Evolutionary conservation across 2,797 vertebrate species (phyloP).

Genomic region (Tokudaia muenninki): DNA sequence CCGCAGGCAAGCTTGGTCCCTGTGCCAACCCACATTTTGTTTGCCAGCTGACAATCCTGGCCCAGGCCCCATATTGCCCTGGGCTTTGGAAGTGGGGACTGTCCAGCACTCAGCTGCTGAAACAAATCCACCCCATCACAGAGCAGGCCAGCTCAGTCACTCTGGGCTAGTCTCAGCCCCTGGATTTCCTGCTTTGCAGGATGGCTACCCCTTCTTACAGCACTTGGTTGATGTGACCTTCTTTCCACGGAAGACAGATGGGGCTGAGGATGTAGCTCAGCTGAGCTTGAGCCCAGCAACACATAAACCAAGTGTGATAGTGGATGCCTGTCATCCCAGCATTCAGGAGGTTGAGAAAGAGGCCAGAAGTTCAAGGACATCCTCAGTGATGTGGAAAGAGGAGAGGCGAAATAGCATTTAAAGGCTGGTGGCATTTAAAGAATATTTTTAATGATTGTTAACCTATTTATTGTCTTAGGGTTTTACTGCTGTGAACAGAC

Average conservation of each 20-base stretch:
- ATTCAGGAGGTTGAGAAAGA: neutral
- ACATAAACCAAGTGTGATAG: neutral
- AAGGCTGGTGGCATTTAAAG: neutral
- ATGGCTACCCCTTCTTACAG: accelerated
- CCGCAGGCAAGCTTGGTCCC: accelerated
- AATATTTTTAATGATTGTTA: neutral
- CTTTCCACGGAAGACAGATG: neutral
- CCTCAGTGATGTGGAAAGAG: neutral
- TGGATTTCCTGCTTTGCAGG: neutral
- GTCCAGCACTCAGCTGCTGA: neutral
- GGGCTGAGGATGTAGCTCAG: neutral
- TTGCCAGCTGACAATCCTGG: accelerated
- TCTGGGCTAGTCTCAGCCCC: accelerated
- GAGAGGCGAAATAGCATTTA: neutral
- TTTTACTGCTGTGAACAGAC: neutral
- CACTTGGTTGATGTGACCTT: neutral
- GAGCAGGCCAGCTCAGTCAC: neutral
- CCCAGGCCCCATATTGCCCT: neutral
- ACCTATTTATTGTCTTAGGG: neutral
- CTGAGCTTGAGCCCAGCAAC: neutral
- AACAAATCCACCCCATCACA: neutral
- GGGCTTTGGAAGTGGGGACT: neutral
- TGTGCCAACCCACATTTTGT: neutral
- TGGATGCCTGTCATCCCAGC: neutral
- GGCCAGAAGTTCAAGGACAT: neutral